phyloP scores from a whole-genome alignment of 53 echinoderm and acorn worm genomes.

The Crossaster papposus region DNA sequence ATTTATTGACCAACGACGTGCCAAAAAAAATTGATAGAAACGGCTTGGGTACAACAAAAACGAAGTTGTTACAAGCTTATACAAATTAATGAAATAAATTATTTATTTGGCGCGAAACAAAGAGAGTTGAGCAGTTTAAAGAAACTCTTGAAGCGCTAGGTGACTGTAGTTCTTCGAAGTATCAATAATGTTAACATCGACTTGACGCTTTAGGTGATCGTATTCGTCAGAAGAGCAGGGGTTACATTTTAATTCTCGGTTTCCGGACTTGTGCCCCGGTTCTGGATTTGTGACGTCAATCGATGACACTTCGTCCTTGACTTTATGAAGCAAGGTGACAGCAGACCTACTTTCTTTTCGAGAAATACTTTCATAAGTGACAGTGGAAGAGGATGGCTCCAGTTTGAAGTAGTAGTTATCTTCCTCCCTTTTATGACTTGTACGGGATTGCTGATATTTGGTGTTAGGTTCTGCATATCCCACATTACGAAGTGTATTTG shows the following conservation, averaged over 20 bases:
- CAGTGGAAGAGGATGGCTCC: background rate
- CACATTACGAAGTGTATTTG: background rate
- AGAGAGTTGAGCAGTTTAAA: background rate
- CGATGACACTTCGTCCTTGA: background rate
- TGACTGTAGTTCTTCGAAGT: background rate
- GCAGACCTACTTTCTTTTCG: background rate
- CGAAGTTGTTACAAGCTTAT: no score
- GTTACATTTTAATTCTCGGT: background rate
- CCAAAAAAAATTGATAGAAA: no score
- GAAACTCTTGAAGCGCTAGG: background rate
- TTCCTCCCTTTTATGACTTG: background rate
- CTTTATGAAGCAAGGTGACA: background rate
- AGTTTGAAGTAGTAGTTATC: constrained; percentile 12
- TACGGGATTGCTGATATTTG: background rate
- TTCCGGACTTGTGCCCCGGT: background rate
- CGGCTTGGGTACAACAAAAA: no score
- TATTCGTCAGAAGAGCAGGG: background rate
- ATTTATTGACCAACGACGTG: no score
- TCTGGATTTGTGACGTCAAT: background rate
- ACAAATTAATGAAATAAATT: background rate
- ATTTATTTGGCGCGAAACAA: no score
- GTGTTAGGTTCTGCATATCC: background rate
- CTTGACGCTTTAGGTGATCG: background rate
- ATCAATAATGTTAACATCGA: background rate
- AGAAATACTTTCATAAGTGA: background rate